phyloP scores from a whole-genome alignment of 2,797 vertebrate genomes.

The Epinephelus awoara region DNA sequence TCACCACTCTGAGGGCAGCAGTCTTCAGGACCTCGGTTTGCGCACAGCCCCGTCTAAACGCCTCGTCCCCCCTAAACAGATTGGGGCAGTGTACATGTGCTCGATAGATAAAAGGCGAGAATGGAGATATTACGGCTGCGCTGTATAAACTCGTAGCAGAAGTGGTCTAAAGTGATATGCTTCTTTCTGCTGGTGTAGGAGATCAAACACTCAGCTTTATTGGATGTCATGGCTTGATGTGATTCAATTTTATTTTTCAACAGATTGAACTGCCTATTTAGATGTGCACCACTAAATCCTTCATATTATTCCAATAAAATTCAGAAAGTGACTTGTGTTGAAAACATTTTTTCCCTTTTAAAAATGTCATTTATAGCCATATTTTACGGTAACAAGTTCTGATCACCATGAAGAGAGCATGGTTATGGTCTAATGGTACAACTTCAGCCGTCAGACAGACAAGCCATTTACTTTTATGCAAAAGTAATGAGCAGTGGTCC shows the following conservation, averaged over 20 bases:
- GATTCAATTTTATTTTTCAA: slow-evolving; percentile 69
- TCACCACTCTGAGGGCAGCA: slow-evolving; percentile 67
- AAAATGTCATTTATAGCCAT: slow-evolving; percentile 30
- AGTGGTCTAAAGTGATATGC: slow-evolving; percentile 62
- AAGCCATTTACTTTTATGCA: slow-evolving; percentile 57
- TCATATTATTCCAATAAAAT: slow-evolving; percentile 50
- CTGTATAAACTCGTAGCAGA: slow-evolving; percentile 57
- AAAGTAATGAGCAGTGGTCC: slow-evolving; percentile 62
- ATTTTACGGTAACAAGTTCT: slow-evolving; percentile 45
- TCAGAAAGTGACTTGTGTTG: slow-evolving; percentile 30
- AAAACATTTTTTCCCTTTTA: slow-evolving; percentile 25
- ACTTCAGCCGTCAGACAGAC: slow-evolving; percentile 61
- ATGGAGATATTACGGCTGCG: slow-evolving; percentile 63
- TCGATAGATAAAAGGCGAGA: slow-evolving; percentile 73
- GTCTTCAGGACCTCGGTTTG: slow-evolving; percentile 72
- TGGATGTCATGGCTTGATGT: slow-evolving; percentile 76
- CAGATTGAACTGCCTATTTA: slow-evolving; percentile 45
- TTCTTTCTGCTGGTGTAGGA: slow-evolving; percentile 51
- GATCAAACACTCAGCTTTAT: slow-evolving; percentile 68
- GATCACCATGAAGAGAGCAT: slow-evolving; percentile 43
- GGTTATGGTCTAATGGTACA: slow-evolving; percentile 24
- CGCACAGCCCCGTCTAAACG: slow-evolving; percentile 66
- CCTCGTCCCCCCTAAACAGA: slow-evolving; percentile 65
- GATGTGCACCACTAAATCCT: slow-evolving; percentile 54
- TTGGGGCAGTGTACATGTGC: slow-evolving; percentile 65